Base-by-base conservation (phyloP, 1,140 invertebrate genomes). In the Zaprionus ghesquierei region DNA sequence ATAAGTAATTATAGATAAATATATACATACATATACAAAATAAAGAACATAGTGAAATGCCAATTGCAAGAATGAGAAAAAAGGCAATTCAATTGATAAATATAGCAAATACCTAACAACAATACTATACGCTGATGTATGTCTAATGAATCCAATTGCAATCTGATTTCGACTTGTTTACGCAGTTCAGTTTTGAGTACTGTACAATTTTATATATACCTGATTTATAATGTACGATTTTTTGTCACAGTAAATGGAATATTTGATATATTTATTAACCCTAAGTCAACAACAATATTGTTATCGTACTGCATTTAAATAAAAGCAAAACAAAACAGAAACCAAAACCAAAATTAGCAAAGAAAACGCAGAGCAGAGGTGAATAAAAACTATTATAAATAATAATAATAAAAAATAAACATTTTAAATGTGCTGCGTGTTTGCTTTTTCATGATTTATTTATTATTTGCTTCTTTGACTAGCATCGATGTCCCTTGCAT, bases 201-300 rank as follows among this genome's bases (percentile, higher is more conserved):
- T 54, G 53, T 54, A 33, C 13, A 56, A 49, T 50, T 46, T 35
- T 62, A 49, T 46, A 60, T 20, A 55, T 25, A n/a, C 23, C 35
- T 23, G 31, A 35, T 51, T 41, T 54, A 62, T 62, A 49, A 53
- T 72, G 50, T 66, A 63, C 50, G 44, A 53, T 64, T 82, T 41
- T 86, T 78, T 64, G 46, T 31, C 44, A 89, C 51, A 18, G 61
- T 20, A 71, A 66, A 64, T 77, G 56, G 63, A 55, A 79, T 51
- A 79, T 77, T 89, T 80, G 79, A 84, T 89, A 89, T 84, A 89
- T 89, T 89, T 84, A 89, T 80, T 80, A 89, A 84, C 61, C 80
- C 72, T 87, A 84, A 87, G 84, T 58, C 71, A 89, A 89, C 85
- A 89, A 84, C 79, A 38, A 89, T 89, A 89, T 89, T 89, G 84